phyloP scores from a whole-genome alignment of 2,888 invertebrate species.

The Acleris holmiana region DNA sequence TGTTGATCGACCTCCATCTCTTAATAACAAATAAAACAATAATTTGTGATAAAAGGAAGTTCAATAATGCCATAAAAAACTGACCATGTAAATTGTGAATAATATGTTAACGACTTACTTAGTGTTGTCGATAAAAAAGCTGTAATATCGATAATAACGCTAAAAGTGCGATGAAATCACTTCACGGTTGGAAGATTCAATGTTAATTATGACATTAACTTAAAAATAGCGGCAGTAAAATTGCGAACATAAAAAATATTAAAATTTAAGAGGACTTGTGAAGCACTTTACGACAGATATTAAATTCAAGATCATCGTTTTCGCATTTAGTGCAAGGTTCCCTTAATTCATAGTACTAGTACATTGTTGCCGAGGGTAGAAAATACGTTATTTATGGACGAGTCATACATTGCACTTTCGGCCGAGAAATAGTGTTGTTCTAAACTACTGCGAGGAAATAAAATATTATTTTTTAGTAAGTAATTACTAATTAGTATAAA shows the following conservation, averaged over 20 bases:
- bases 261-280: not conserved
- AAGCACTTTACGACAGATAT: not conserved
- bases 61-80: conserved; percentile 7
- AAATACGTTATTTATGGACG: no score
- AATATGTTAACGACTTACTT: conserved; percentile 31
- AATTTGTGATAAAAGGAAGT: conserved; percentile 14
- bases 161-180: conserved; percentile 14
- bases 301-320: not conserved
- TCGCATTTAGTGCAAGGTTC: not conserved
- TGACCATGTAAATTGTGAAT: conserved; percentile 3
- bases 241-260: conserved; percentile 1
- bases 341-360: no score
- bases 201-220: conserved; percentile 30
- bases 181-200: conserved; percentile 27
- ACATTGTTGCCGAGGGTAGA: no score
- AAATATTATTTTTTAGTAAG: no score
- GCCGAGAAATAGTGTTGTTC: no score
- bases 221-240: conserved; percentile 16
- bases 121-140: conserved; percentile 20
- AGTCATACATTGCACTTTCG: no score
- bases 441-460: no score
- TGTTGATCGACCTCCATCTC: not conserved
- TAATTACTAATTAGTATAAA: no score
- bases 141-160: conserved; percentile 12
- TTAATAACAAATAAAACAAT: not conserved